Conservation (phyloP, 2,888 invertebrate genomes). For the Corbicula japonica region DNA sequence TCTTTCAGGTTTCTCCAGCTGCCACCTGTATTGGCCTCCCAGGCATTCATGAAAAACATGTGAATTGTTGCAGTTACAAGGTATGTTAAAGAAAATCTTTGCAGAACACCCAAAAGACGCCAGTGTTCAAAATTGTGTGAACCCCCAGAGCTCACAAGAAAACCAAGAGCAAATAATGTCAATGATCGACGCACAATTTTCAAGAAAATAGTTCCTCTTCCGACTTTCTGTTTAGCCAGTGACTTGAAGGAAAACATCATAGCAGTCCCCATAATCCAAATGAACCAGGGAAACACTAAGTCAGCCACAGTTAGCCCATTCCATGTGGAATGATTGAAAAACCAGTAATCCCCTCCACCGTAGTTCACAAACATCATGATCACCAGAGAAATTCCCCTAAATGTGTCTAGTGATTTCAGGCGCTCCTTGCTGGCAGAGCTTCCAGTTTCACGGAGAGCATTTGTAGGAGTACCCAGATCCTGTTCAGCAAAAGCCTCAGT, state of each 20-base stretch:
- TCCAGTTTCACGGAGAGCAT: constrained; percentile 70
- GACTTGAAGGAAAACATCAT: constrained; percentile 94
- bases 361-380: constrained; percentile 96
- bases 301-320: constrained; percentile 78
- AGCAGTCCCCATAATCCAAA: constrained; percentile 99
- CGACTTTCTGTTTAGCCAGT: constrained; percentile 89
- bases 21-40: constrained; percentile 61
- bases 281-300: constrained; percentile 88
- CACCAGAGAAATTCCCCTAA: constrained; percentile 86
- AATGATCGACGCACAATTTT: constrained; percentile 85
- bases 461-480: constrained; percentile 78
- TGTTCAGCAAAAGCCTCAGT: constrained; percentile 61
- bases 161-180: constrained; percentile 86
- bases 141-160: constrained; percentile 82
- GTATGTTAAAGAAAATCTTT: constrained; percentile 95
- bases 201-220: constrained; percentile 81
- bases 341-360: constrained; percentile 93
- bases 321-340: constrained; percentile 95
- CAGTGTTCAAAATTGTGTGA: constrained; percentile 87
- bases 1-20: constrained; percentile 82
- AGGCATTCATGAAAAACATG: constrained; percentile 82
- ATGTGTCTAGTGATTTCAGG: constrained; percentile 84
- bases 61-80: constrained; percentile 90
- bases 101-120: constrained; percentile 96
- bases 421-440: constrained; percentile 73